These are phyloP conservation scores for Actenoides lindsayi DNA, from an alignment of 2,113 vertebrate species.

Conservation along the genomic window DNA sequence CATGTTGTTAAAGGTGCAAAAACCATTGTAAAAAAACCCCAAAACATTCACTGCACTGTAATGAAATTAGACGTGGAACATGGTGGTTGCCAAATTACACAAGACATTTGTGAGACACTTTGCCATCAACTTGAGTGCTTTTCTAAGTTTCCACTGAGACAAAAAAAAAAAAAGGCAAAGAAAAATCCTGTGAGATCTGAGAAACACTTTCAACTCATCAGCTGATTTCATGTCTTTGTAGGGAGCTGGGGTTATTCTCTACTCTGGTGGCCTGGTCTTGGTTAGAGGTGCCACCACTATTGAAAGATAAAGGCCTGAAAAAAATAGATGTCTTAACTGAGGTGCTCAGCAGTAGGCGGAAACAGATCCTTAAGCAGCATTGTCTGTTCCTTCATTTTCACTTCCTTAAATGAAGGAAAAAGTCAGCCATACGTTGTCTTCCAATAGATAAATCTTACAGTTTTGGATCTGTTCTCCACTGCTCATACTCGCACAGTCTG, in stretches of 20 bases:
- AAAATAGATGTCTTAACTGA: neutral
- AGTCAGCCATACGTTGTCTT: neutral
- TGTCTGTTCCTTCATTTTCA: neutral
- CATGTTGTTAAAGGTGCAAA: constrained; percentile 48
- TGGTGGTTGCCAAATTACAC: neutral
- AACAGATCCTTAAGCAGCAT: neutral
- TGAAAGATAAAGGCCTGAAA: constrained; percentile 1
- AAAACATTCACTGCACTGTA: neutral
- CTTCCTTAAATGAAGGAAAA: neutral
- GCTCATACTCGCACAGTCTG: accelerated
- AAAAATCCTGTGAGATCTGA: neutral
- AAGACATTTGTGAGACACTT: neutral
- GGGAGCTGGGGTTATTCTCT: neutral
- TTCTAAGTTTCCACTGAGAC: neutral
- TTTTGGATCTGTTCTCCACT: neutral
- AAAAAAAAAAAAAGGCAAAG: neutral
- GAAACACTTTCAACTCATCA: neutral
- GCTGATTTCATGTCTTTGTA: neutral
- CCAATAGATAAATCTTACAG: neutral
- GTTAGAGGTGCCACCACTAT: neutral
- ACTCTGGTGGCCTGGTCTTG: neutral
- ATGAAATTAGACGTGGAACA: constrained; percentile 35
- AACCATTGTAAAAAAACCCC: constrained; percentile 34
- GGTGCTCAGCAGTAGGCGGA: neutral
- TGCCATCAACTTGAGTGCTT: constrained; percentile 3